Base-by-base conservation (phyloP, 1,140 invertebrate genomes). In the Atta colombica region DNA sequence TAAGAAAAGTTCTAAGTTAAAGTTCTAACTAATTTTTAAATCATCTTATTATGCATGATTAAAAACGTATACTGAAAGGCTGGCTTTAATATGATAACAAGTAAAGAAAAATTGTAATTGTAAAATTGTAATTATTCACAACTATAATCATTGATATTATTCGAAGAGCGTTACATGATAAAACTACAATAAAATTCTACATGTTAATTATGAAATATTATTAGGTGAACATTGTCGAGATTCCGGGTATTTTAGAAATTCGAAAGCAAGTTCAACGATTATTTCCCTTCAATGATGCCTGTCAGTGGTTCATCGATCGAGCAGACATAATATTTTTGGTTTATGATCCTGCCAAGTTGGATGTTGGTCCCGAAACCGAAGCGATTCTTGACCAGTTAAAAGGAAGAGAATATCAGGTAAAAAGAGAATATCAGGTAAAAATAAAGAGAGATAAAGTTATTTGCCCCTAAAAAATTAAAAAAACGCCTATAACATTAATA, bases 251-350 rank as follows among this genome's bases (percentile, higher is more conserved):
- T 91, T 95, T 99, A 87, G 99, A 99, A 96, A 98, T 99, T 88
- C 96, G 98, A 80, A 99, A 99, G 94, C 98, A 98, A 96, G 98
- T 99, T 21, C 98, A 99, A 84, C 96, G 98, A 65, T 96, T 98
- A 53, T 99, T 99, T 94, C 98, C 98, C 61, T 99, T 99, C 94
- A 99, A 99, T 92, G 98, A 99, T 92, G 98, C 98, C 31, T 99
- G 98, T 93, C 98, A 99, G 94, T 99, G 99, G 99, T 99, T 98
- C 93, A 99, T 99, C 92, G 98, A 99, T 94, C 96, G 98, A 86
- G 98, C 98, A 14, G 98, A 99, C 94, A 97, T 99, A 78, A 99
- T 99, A 93, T 99, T 99, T 94, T 96, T 99, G 65, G 97, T 99
- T 5, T 99, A 99, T 93, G 99, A 99, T 95, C 98, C 98, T 69